Conservation (phyloP, 2,797 vertebrate species). For the Sardinella longiceps region DNA sequence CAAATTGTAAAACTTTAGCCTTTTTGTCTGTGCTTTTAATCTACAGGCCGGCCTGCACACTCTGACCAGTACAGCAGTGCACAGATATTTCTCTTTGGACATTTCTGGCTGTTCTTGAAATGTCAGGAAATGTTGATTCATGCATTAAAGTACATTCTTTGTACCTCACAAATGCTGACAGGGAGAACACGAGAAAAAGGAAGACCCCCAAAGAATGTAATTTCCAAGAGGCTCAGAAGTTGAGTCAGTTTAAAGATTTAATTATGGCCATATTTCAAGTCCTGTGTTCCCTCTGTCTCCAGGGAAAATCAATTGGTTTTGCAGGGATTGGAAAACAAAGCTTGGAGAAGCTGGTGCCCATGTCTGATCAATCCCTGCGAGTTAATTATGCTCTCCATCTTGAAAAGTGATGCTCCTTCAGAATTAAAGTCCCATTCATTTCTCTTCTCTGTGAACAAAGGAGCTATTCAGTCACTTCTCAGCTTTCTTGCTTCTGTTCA, state of each 20-base stretch:
- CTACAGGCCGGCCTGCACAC: too few species aligned
- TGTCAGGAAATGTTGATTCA: background rate
- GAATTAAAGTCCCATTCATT: slow-evolving; percentile 45
- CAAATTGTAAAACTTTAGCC: too few species aligned
- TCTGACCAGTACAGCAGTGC: background rate
- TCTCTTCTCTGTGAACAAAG: background rate
- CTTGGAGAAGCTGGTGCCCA: slow-evolving; percentile 30
- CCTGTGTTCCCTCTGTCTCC: slow-evolving; percentile 37
- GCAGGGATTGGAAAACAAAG: slow-evolving; percentile 34
- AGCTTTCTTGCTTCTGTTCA: slow-evolving; percentile 13
- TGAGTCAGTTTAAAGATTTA: slow-evolving; percentile 45
- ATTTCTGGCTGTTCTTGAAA: background rate
- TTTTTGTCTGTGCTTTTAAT: background rate
- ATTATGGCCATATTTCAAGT: slow-evolving; percentile 52
- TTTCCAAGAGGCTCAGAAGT: slow-evolving; percentile 40
- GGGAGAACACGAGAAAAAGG: background rate
- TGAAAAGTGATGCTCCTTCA: slow-evolving; percentile 42
- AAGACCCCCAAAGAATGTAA: too few species aligned
- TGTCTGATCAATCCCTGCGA: slow-evolving; percentile 56
- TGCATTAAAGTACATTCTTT: background rate
- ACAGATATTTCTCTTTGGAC: background rate
- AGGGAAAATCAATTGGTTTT: slow-evolving; percentile 51
- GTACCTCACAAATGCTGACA: background rate
- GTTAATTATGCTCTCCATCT: slow-evolving; percentile 63
- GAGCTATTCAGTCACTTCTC: slow-evolving; percentile 26